Conservation (phyloP, 1,140 invertebrate species). For the Drosophila teissieri region DNA sequence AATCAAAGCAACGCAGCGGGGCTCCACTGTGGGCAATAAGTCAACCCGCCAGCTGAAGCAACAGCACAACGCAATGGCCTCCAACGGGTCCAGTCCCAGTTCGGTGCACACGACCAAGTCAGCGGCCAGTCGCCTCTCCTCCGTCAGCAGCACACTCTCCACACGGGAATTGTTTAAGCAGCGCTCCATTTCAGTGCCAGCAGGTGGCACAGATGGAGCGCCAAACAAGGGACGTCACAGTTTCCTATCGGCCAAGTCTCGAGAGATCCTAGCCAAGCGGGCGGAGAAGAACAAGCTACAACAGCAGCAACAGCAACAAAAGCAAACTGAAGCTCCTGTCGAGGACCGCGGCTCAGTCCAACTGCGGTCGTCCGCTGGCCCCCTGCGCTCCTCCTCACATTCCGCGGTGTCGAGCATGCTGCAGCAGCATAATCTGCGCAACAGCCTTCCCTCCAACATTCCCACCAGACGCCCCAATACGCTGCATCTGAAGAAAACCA, state of each 20-base stretch:
- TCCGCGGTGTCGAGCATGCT: constrained; percentile 72
- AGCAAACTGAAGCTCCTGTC: constrained; percentile 68
- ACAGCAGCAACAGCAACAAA: constrained; percentile 64
- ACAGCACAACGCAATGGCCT: constrained; percentile 69
- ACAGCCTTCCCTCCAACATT: constrained; percentile 76
- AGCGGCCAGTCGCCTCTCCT: constrained; percentile 76
- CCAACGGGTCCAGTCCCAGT: constrained; percentile 80
- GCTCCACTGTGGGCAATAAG: constrained; percentile 56
- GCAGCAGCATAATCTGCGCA: constrained; percentile 72
- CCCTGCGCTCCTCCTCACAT: constrained; percentile 78
- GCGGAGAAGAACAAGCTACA: constrained; percentile 80
- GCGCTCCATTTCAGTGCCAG: constrained; percentile 79
- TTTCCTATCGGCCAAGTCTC: constrained; percentile 81
- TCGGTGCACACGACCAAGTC: constrained; percentile 82
- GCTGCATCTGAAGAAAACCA: constrained; percentile 81
- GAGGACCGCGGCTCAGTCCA: constrained; percentile 70
- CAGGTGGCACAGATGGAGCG: constrained; percentile 40
- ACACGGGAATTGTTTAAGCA: constrained; percentile 75
- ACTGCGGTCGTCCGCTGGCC: constrained; percentile 54
- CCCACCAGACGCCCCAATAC: constrained; percentile 80
- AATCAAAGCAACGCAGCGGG: constrained; percentile 39
- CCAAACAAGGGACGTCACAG: constrained; percentile 62
- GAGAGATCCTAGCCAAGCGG: constrained; percentile 78
- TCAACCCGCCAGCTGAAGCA: constrained; percentile 71
- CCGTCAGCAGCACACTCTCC: constrained; percentile 72